Evolutionary conservation across 2,797 vertebrate genomes (phyloP).

Genomic region (Myiotriccus ornatus): DNA sequence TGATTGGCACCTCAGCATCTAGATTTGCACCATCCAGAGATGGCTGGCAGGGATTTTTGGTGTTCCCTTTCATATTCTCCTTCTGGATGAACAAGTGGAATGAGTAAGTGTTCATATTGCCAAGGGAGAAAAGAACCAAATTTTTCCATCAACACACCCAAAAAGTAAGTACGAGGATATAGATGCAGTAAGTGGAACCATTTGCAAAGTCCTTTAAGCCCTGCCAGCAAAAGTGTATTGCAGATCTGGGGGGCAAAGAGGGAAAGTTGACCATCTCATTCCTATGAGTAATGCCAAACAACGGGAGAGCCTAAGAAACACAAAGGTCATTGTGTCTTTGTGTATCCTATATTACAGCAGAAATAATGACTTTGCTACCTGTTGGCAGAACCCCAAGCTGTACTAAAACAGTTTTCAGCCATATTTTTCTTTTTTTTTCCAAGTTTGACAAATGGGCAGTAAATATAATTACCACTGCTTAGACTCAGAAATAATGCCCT

Average conservation of each 20-base stretch:
- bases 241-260: neutral
- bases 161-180: neutral
- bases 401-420: conserved; percentile 32
- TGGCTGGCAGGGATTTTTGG: neutral
- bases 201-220: neutral
- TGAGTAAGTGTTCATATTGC: accelerated
- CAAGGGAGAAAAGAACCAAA: neutral
- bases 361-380: neutral
- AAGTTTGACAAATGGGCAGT: neutral
- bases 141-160: accelerated
- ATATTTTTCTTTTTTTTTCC: conserved; percentile 1
- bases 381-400: conserved; percentile 7
- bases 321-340: neutral
- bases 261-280: neutral
- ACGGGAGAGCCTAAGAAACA: neutral
- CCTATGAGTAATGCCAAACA: neutral
- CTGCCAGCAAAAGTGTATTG: neutral
- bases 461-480: conserved; percentile 56
- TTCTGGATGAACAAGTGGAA: neutral
- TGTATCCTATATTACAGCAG: neutral
- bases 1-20: neutral
- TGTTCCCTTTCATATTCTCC: neutral
- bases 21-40: neutral
- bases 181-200: neutral
- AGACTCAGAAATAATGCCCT: conserved; percentile 48